Conservation (phyloP, 2,113 vertebrate species). For the Pontoporia blainvillei region DNA sequence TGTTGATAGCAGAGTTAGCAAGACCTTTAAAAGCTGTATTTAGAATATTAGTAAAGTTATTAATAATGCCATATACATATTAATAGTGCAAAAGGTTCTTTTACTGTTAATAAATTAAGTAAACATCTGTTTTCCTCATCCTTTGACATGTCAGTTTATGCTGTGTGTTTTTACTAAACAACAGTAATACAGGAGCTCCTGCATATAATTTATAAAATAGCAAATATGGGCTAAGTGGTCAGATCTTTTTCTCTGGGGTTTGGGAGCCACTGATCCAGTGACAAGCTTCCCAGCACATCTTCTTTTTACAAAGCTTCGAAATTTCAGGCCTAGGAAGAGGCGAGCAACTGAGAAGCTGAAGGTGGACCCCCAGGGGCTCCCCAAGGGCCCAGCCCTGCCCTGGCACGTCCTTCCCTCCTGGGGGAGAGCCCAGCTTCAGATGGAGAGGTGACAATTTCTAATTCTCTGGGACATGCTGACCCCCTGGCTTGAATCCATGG, state of each 20-base stretch:
- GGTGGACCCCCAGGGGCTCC: too few species aligned
- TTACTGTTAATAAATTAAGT: background rate
- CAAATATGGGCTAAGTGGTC: too few species aligned
- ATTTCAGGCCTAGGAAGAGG: background rate
- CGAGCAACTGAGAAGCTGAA: background rate
- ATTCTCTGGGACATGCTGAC: rapidly evolving
- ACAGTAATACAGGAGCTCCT: rapidly evolving
- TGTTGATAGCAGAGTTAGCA: rapidly evolving
- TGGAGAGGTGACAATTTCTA: rapidly evolving
- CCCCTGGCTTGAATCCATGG: background rate
- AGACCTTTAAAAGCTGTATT: background rate
- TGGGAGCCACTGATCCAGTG: background rate
- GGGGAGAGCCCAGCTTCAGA: background rate
- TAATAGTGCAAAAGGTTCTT: background rate
- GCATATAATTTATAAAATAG: rapidly evolving
- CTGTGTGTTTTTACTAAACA: background rate
- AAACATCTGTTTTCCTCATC: background rate
- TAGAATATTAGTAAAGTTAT: background rate
- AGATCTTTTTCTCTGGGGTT: background rate
- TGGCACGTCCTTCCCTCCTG: rapidly evolving
- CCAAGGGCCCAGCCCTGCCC: background rate
- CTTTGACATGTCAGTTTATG: background rate
- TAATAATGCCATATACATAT: rapidly evolving
- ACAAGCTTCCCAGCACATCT: background rate
- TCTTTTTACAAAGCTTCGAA: background rate